Percentiles rank a stretch among this genome's conserved stretches.
phyloP scores from a whole-genome alignment of 1,140 invertebrate species.

The Macrostomum lignano region DNA sequence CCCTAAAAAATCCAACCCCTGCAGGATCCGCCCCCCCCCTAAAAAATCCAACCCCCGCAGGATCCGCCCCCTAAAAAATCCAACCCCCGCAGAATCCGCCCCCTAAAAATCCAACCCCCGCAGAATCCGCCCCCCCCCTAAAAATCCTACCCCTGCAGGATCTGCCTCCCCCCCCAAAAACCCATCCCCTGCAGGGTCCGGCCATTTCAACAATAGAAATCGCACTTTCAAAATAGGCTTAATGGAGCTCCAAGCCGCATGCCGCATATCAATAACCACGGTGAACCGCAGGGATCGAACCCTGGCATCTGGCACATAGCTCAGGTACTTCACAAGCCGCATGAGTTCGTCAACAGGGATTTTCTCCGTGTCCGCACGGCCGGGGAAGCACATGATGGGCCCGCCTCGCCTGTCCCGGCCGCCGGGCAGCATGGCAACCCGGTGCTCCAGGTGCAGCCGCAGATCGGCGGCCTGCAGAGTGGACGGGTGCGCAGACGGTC shows the following conservation, averaged over 20 bases:
- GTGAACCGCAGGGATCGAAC: constrained; percentile 60
- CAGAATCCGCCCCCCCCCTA: too few relatives aligned
- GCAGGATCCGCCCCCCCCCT: too few relatives aligned
- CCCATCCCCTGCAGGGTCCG: too few relatives aligned
- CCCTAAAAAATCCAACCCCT: too few relatives aligned
- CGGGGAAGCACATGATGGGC: constrained; percentile 62
- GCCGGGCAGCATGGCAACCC: constrained; percentile 14
- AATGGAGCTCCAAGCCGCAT: constrained; percentile 63
- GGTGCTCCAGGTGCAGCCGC: constrained; percentile 9
- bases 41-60: too few relatives aligned
- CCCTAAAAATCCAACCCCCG: too few relatives aligned
- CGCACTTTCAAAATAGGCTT: constrained; percentile 89
- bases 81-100: too few relatives aligned
- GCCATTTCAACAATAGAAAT: too few relatives aligned
- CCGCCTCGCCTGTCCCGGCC: constrained; percentile 65
- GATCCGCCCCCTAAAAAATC: too few relatives aligned
- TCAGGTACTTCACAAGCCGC: constrained; percentile 57
- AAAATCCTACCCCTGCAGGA: too few relatives aligned
- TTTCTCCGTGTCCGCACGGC: constrained; percentile 47
- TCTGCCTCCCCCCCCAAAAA: too few relatives aligned
- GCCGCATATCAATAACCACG: constrained; percentile 72
- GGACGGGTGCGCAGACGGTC: too few relatives aligned
- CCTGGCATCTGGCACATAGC: constrained; percentile 66
- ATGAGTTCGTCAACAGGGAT: constrained; percentile 67
- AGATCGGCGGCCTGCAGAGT: constrained; percentile 9